These are phyloP conservation scores for Tachystola acroxantha DNA, from an alignment of 2,888 invertebrate species.

Conservation along the genomic window DNA sequence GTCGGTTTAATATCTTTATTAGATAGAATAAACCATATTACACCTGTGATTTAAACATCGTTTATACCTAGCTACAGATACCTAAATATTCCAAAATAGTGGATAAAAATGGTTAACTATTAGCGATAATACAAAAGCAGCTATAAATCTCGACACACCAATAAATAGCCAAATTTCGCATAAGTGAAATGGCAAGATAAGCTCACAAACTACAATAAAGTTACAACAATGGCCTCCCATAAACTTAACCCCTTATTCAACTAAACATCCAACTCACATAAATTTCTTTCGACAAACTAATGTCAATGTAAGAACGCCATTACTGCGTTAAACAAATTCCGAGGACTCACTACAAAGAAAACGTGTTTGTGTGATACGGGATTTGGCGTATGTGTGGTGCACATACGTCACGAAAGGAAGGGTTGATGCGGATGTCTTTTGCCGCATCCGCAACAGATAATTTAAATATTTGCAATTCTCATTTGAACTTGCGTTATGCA, in stretches of 20 bases:
- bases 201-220: slow-evolving; percentile 38
- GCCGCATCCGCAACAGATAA: neutral
- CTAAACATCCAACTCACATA: slow-evolving; percentile 73
- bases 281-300: slow-evolving; percentile 76
- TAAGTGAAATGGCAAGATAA: slow-evolving; percentile 30
- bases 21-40: too few relatives aligned
- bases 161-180: slow-evolving; percentile 34
- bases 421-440: too few relatives aligned
- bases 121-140: neutral
- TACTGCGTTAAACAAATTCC: slow-evolving; percentile 73
- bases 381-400: slow-evolving; percentile 27
- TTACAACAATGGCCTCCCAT: slow-evolving; percentile 51
- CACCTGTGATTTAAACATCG: too few relatives aligned
- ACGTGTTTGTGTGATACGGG: slow-evolving; percentile 22
- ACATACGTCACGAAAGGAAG: slow-evolving; percentile 23
- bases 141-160: slow-evolving; percentile 28
- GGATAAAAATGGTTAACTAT: too few relatives aligned
- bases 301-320: slow-evolving; percentile 76
- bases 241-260: slow-evolving; percentile 75
- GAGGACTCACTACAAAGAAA: slow-evolving; percentile 39
- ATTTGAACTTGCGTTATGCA: too few relatives aligned
- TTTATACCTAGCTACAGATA: too few relatives aligned
- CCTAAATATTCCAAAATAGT: too few relatives aligned
- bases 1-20: too few relatives aligned
- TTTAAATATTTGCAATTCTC: too few relatives aligned